Evolutionary conservation across 1,140 invertebrate genomes (phyloP), one percentile per base, ranked within the genome.

Genomic region (Copidosoma floridanum): DNA sequence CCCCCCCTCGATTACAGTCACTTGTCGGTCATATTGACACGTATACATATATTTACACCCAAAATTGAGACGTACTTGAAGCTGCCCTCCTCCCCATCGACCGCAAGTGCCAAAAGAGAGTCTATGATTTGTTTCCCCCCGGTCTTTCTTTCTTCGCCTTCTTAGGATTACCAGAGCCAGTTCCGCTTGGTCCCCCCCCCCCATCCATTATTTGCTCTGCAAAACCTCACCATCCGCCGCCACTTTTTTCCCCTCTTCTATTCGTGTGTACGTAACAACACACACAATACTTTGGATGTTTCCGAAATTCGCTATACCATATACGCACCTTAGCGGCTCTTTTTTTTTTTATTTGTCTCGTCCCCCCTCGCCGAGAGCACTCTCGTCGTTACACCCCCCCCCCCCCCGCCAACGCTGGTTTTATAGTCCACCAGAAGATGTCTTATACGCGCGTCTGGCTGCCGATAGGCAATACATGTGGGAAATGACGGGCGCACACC

Each of bases 351-450:
- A 18, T 16, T 23, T 10, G 44, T 12, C 20, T 8, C 26, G 21
- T 46, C 43, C 26, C 20, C 43, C 32, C 24, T 48, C 26, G 27
- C 46, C 24, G 44, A 24, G 26, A 29, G 6, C 29, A 7, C 29
- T 32, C 12, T 7, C 20, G 1, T 10, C 21, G 6, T 6, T 14
- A 14, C 23, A 51, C 37, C 29, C 35, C 37, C 1, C 2, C 43
- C 18, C 43, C 68, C 61, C 61, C 65, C 64, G 57, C 51, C 54
- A 27, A 58, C 58, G n/a, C n/a, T n/a, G 68, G 64, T 51, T 74
- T 76, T 76, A 78, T 73, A 70, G 71, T 69, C 69, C 71, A 70
- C 75, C 75, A 72, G 77, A 71, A 77, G 70, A 63, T 32, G 62
- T 37, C 24, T 32, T n/a, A n/a, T n/a, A n/a, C n/a, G n/a, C n/a